Conservation (phyloP, 1,140 invertebrate genomes). For the Macrobrachium nipponense region DNA sequence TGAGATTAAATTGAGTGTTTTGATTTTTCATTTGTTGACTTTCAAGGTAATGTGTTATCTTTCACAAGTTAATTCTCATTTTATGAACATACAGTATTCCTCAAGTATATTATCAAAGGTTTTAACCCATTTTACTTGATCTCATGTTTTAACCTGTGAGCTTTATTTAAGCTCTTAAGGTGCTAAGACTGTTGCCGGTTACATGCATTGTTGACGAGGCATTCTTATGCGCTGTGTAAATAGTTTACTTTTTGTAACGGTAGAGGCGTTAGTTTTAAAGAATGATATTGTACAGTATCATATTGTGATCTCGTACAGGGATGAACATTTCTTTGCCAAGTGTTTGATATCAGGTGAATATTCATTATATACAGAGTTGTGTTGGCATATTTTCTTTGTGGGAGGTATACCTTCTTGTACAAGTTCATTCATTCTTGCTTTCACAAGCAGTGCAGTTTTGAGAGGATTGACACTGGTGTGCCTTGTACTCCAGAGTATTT, state of each 20-base stretch:
- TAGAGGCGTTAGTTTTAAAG: not conserved
- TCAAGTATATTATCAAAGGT: too few relatives aligned
- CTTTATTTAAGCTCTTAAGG: constrained; percentile 27
- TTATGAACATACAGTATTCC: not conserved
- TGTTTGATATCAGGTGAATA: constrained; percentile 2
- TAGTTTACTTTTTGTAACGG: too few relatives aligned
- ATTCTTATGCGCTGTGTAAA: constrained; percentile 13
- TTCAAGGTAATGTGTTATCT: not conserved
- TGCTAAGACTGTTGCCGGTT: constrained; percentile 57
- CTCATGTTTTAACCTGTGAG: constrained; percentile 20
- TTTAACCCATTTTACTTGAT: constrained; percentile 35
- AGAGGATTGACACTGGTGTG: too few relatives aligned
- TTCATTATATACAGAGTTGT: too few relatives aligned
- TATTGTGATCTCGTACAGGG: constrained; percentile 7
- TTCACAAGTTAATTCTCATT: not conserved
- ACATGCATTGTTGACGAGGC: constrained; percentile 39
- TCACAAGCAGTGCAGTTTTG: too few relatives aligned
- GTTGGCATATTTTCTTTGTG: too few relatives aligned
- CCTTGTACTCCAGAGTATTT: too few relatives aligned
- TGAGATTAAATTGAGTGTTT: constrained; percentile 31
- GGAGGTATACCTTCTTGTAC: too few relatives aligned
- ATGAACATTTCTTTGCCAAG: not conserved
- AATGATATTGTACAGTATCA: not conserved
- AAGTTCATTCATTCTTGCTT: too few relatives aligned
- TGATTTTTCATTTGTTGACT: not conserved